A percentile compares a stretch with the other conserved stretches of the same genome.
phyloP scores from a whole-genome alignment of 2,888 invertebrate species.

The Oithona nana region DNA sequence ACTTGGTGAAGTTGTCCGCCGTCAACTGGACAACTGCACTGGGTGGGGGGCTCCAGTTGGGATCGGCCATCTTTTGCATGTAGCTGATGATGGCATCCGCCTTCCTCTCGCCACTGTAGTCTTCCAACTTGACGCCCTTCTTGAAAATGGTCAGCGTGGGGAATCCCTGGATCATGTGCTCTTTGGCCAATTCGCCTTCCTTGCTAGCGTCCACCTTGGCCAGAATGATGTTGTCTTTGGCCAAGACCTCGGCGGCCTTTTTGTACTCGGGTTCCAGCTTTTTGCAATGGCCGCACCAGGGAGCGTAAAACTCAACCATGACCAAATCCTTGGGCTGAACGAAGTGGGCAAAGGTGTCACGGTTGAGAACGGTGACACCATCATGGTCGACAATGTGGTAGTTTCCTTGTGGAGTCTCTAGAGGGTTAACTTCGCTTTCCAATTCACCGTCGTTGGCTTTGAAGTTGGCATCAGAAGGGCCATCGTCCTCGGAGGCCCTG shows the following conservation, averaged over 20 bases:
- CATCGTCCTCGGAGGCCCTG: too few species aligned
- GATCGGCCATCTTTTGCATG: slow-evolving; percentile 32
- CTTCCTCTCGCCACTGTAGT: slow-evolving; percentile 28
- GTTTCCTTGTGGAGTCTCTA: slow-evolving; percentile 24
- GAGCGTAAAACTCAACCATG: slow-evolving; percentile 39
- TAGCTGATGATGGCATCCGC: slow-evolving; percentile 32
- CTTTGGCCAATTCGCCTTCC: slow-evolving; percentile 29
- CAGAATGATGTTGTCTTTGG: slow-evolving; percentile 26
- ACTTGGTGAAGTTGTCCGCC: slow-evolving; percentile 32
- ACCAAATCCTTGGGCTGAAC: slow-evolving; percentile 28
- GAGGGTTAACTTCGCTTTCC: slow-evolving; percentile 22
- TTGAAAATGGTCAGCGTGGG: slow-evolving; percentile 37
- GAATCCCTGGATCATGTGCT: slow-evolving; percentile 32
- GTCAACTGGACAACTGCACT: slow-evolving; percentile 33
- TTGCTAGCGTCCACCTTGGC: slow-evolving; percentile 34
- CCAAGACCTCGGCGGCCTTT: slow-evolving; percentile 31
- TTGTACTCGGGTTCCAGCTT: slow-evolving; percentile 33
- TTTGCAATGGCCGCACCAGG: slow-evolving; percentile 42
- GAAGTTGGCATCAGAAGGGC: slow-evolving; percentile 9
- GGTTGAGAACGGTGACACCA: slow-evolving; percentile 29
- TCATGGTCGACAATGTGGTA: slow-evolving; percentile 27
- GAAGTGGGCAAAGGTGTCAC: slow-evolving; percentile 31
- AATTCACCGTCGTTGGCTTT: slow-evolving; percentile 13
- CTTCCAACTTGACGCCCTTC: slow-evolving; percentile 28
- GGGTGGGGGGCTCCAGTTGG: slow-evolving; percentile 36